Base-by-base conservation (phyloP, 1,140 invertebrate genomes). In the Drosophila pallidifrons region DNA sequence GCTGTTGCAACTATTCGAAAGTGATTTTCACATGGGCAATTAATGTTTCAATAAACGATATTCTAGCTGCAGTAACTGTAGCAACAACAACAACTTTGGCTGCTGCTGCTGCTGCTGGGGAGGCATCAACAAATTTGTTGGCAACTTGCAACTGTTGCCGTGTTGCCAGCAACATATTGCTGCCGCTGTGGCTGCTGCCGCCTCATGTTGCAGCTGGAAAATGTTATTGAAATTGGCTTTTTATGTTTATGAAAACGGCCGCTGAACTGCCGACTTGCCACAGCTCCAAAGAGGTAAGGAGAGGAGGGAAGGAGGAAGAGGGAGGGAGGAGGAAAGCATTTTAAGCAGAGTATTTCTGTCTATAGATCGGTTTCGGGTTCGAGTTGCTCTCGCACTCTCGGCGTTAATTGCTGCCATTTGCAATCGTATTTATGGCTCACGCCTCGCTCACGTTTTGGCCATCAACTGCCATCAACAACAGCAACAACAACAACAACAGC, bases 211-310 rank as follows among this genome's bases (percentile, higher is more conserved):
- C 81, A 77, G 35, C 32, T 71, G 45, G 41, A 67, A 86, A 89
- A 90, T 89, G 85, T 90, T 89, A 90, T 89, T 89, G 85, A 89
- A 89, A 89, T 89, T 89, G 85, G 86, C 81, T 89, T 89, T 89
- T 89, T 90, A 89, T 89, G 85, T 89, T 90, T 86, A 81, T 86
- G 79, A 82, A 88, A 86, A 85, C 82, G 77, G 64, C 41, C 77
- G 64, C 80, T 82, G 63, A 82, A 71, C 66, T 75, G 75, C 51
- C 54, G 41, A 7, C 1, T 25, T 49, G 51, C 28, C n/a, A n/a
- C 41, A 43, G n/a, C 11, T n/a, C 5, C 30, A 32, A 5, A 32
- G 30, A 0, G 30, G 43, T 20, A 45, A 1, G 11, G 11, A 8
- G 2, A 5, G 28, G 16, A 8, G 3, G 13, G 8, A 15, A 7